Evolutionary conservation across 1,140 invertebrate species (phyloP).

Genomic region (Latrodectus geometricus): DNA sequence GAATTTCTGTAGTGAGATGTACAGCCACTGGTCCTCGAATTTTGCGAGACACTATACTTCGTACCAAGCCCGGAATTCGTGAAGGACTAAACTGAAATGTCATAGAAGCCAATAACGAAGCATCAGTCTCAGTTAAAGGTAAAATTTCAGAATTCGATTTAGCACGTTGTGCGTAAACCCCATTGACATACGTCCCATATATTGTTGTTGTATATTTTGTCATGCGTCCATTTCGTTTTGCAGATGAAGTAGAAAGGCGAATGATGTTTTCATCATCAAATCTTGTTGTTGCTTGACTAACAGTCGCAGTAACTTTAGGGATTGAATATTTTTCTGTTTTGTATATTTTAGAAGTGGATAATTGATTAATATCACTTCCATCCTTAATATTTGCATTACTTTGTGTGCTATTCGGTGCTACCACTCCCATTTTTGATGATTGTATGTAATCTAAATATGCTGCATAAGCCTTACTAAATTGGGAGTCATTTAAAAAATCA

Average conservation of each 20-base stretch:
- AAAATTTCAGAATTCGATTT: slow-evolving; percentile 60
- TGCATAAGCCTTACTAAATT: slow-evolving; percentile 52
- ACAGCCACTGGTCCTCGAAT: slow-evolving; percentile 69
- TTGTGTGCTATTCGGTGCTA: background rate
- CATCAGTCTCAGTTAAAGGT: slow-evolving; percentile 29
- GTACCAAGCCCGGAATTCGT: slow-evolving; percentile 29
- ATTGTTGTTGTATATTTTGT: slow-evolving; percentile 68
- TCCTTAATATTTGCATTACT: background rate
- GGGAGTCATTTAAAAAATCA: slow-evolving; percentile 43
- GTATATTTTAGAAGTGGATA: background rate
- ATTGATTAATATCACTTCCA: background rate
- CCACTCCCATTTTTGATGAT: background rate
- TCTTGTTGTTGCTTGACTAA: background rate
- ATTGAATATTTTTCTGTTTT: background rate
- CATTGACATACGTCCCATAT: slow-evolving; percentile 69
- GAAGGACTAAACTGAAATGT: slow-evolving; percentile 25
- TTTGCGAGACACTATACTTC: slow-evolving; percentile 77
- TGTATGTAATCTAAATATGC: slow-evolving; percentile 50
- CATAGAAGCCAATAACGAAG: background rate
- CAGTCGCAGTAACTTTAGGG: slow-evolving; percentile 17
- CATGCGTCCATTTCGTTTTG: slow-evolving; percentile 66
- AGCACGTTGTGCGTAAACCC: slow-evolving; percentile 72
- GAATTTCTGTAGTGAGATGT: slow-evolving; percentile 79
- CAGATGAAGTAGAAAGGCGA: slow-evolving; percentile 65
- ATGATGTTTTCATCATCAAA: slow-evolving; percentile 67